These are phyloP conservation scores for Bombus breviceps DNA, from an alignment of 1,140 invertebrate species.

Conservation along the genomic window DNA sequence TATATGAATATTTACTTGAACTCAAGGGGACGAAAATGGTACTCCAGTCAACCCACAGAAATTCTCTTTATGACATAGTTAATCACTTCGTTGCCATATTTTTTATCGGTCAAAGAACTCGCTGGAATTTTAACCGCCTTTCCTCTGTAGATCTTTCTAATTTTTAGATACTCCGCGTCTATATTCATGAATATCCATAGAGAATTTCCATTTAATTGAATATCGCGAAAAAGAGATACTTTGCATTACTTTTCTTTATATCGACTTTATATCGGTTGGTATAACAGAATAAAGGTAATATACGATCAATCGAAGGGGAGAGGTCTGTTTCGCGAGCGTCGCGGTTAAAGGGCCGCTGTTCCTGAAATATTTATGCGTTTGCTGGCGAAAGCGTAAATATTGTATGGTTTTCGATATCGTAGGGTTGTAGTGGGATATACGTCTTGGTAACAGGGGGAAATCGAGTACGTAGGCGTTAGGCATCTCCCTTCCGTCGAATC, in stretches of 20 bases:
- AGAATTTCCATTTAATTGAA: slow-evolving; percentile 33
- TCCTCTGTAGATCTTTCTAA: not conserved
- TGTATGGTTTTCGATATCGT: slow-evolving; percentile 61
- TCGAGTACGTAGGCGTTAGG: slow-evolving; percentile 40
- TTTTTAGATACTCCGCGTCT: not conserved
- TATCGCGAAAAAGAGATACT: slow-evolving; percentile 17
- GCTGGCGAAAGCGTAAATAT: slow-evolving; percentile 71
- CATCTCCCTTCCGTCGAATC: slow-evolving; percentile 52
- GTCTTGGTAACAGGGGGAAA: slow-evolving; percentile 38
- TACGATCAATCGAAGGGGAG: slow-evolving; percentile 37
- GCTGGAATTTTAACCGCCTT: not conserved
- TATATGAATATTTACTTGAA: not conserved
- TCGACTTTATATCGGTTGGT: slow-evolving; percentile 32
- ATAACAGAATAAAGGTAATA: slow-evolving; percentile 39
- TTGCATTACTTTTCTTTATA: slow-evolving; percentile 32
- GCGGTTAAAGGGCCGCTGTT: slow-evolving; percentile 58
- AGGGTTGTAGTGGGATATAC: slow-evolving; percentile 46
- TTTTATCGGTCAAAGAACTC: not conserved
- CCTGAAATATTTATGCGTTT: slow-evolving; percentile 71
- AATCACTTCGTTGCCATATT: not conserved
- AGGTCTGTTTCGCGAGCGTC: slow-evolving; percentile 7
- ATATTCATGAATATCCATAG: slow-evolving; percentile 43
- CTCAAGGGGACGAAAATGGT: too few relatives aligned
- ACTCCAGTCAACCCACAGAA: not conserved
- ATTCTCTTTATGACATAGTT: not conserved